Conservation (phyloP, 2,113 vertebrate species). For the Vimba vimba region DNA sequence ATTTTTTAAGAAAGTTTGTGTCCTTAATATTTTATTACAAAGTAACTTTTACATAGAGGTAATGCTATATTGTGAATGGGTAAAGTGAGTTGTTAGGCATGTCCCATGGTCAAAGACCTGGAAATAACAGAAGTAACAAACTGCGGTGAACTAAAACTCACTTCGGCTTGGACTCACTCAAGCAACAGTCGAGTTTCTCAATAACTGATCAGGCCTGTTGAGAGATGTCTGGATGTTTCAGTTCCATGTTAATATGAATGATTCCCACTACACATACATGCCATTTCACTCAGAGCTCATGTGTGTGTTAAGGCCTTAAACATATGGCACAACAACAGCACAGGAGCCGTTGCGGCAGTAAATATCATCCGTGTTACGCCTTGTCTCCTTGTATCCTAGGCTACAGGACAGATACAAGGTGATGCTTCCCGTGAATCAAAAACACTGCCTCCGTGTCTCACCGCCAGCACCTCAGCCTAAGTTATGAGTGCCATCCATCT, state of each 20-base stretch:
- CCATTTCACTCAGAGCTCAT: background rate
- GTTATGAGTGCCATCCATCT: slow-evolving; percentile 50
- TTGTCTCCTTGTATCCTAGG: slow-evolving; percentile 14
- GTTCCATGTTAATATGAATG: background rate
- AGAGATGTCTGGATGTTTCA: too few species aligned
- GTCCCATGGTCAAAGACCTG: too few species aligned
- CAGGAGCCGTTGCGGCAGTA: slow-evolving; percentile 19
- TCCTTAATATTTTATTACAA: too few species aligned
- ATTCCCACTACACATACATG: background rate
- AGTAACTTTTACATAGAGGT: too few species aligned
- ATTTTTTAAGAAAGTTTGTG: too few species aligned
- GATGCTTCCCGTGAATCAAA: slow-evolving; percentile 38
- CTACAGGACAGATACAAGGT: slow-evolving; percentile 31
- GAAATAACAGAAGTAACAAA: too few species aligned
- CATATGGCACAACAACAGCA: background rate
- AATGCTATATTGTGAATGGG: too few species aligned
- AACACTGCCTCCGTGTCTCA: background rate
- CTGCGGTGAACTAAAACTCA: background rate
- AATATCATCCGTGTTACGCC: background rate
- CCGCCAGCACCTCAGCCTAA: slow-evolving; percentile 39
- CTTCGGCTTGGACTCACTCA: background rate
- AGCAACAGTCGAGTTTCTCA: background rate
- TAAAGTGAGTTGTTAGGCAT: too few species aligned
- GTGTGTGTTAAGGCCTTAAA: background rate
- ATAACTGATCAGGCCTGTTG: background rate